Evolutionary conservation across 2,888 invertebrate genomes (phyloP).

Genomic region (Megaustenia siamemsis): DNA sequence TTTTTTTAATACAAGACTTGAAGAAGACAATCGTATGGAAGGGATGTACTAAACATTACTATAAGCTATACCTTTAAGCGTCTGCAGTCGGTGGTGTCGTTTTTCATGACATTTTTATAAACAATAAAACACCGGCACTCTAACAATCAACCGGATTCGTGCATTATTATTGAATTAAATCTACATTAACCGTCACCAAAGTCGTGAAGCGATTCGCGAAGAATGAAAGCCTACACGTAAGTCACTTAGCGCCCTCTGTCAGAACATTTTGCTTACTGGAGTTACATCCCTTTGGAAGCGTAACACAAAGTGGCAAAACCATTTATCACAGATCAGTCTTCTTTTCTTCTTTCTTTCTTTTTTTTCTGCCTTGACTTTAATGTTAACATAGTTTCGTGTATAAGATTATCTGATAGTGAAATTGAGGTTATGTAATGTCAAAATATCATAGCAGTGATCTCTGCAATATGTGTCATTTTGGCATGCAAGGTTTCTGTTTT

Average conservation of each 20-base stretch:
- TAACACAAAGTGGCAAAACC: background rate
- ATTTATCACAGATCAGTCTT: no score
- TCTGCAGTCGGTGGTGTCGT: background rate
- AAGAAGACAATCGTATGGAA: no score
- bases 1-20: no score
- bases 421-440: no score
- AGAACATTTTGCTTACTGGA: conserved; percentile 36
- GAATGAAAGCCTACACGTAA: conserved; percentile 56
- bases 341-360: no score
- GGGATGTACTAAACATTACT: background rate
- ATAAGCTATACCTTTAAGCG: background rate
- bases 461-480: no score
- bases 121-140: background rate
- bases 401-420: no score
- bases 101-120: conserved; percentile 9
- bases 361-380: no score
- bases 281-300: conserved; percentile 49
- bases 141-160: background rate
- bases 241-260: conserved; percentile 57
- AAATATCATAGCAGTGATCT: no score
- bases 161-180: background rate
- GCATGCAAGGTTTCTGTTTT: no score
- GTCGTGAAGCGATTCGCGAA: conserved; percentile 36
- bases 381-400: no score
- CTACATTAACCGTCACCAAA: background rate